Conservation (phyloP, 2,113 vertebrate species). For the Pterocles orientalis region DNA sequence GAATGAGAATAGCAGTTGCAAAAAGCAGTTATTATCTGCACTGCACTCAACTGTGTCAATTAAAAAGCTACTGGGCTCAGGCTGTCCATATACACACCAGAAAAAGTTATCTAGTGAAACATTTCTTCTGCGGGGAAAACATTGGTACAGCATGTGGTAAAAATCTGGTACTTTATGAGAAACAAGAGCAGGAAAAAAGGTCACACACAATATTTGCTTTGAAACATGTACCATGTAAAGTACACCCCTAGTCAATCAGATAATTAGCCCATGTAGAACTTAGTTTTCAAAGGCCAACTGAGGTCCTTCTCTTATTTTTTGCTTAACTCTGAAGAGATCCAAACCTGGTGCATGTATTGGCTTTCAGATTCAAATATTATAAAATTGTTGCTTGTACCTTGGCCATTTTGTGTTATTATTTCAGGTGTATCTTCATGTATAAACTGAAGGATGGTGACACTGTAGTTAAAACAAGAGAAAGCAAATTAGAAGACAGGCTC, state of each 20-base stretch:
- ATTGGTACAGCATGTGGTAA: background rate
- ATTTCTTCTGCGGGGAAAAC: background rate
- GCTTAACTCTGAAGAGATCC: background rate
- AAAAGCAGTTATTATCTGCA: background rate
- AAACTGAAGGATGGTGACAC: background rate
- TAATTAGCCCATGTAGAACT: slow-evolving; percentile 20
- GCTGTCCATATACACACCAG: background rate
- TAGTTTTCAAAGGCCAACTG: slow-evolving; percentile 31
- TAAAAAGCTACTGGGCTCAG: background rate
- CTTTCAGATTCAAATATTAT: slow-evolving; percentile 8
- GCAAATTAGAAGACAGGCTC: background rate
- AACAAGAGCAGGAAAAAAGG: background rate
- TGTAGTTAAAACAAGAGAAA: background rate
- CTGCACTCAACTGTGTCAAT: background rate
- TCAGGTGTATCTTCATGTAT: background rate
- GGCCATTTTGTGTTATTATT: background rate
- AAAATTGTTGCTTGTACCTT: background rate
- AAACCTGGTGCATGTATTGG: background rate
- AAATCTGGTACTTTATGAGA: background rate
- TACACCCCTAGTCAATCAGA: background rate
- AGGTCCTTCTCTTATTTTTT: slow-evolving; percentile 19
- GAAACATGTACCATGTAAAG: background rate
- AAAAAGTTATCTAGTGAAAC: background rate
- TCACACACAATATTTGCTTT: background rate
- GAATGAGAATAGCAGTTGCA: background rate